A percentile compares a stretch with the other conserved stretches of the same genome.
These are phyloP conservation scores for Hylaeus volcanicus DNA, from an alignment of 1,140 invertebrate genomes.

Conservation along the genomic window DNA sequence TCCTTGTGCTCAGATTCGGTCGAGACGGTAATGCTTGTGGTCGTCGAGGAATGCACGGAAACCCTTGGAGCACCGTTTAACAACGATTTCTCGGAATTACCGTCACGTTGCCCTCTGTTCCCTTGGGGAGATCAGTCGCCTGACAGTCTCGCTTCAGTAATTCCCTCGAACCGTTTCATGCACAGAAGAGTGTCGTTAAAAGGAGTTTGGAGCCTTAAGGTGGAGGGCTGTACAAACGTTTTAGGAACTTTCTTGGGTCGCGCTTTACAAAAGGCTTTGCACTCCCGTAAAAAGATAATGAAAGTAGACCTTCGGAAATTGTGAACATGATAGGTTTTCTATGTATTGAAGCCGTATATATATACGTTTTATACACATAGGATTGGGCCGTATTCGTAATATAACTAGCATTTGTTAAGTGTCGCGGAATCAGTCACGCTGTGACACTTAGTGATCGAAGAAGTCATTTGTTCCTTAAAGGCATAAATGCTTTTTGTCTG, in stretches of 20 bases:
- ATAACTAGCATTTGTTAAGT: too few species aligned
- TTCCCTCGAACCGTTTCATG: conserved; percentile 11
- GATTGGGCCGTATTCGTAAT: too few species aligned
- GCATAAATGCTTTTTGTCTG: too few species aligned
- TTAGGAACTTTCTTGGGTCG: background rate
- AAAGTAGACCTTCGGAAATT: too few species aligned
- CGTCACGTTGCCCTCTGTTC: conserved; percentile 16
- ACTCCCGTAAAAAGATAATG: too few species aligned
- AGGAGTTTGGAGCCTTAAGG: background rate
- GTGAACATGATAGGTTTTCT: too few species aligned
- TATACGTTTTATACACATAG: too few species aligned
- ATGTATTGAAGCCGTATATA: too few species aligned
- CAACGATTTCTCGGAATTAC: conserved; percentile 40
- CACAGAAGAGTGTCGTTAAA: conserved; percentile 29
- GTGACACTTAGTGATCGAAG: too few species aligned
- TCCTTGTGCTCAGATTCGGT: conserved; percentile 11
- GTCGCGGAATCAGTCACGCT: too few species aligned
- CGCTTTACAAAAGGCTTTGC: too few species aligned
- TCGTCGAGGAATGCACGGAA: conserved; percentile 34
- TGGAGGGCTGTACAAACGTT: background rate
- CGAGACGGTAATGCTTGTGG: conserved; percentile 29
- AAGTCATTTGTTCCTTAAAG: too few species aligned
- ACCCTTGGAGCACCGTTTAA: conserved; percentile 35
- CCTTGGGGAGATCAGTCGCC: background rate
- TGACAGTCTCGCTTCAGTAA: conserved; percentile 23